These are phyloP conservation scores for Metopia argyrocephala DNA, from an alignment of 2,888 invertebrate genomes.

Conservation along the genomic window DNA sequence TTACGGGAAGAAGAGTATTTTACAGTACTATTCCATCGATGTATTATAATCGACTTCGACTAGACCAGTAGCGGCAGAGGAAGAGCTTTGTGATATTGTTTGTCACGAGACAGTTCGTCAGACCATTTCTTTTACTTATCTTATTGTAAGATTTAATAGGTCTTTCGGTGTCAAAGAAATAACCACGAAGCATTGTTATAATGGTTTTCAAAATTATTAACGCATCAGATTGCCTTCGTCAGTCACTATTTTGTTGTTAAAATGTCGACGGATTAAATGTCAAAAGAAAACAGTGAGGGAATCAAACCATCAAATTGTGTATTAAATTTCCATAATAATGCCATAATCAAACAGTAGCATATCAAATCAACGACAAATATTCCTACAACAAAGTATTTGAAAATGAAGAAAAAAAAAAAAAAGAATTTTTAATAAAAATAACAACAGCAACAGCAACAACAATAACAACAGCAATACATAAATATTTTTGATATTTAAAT, in stretches of 20 bases:
- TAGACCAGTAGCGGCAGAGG: too few species aligned
- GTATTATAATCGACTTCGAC: too few species aligned
- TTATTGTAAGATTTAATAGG: too few species aligned
- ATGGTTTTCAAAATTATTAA: background rate
- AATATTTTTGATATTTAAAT: too few species aligned
- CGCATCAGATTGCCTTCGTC: background rate
- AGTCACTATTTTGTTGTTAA: conserved; percentile 1
- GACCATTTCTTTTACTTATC: too few species aligned
- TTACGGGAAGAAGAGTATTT: too few species aligned
- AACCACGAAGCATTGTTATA: too few species aligned
- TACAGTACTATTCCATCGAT: too few species aligned
- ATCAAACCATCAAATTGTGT: conserved; percentile 51
- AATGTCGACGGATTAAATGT: background rate
- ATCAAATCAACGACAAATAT: conserved; percentile 44
- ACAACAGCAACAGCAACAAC: conserved; percentile 29
- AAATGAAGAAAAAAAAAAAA: background rate
- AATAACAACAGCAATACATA: conserved; percentile 47
- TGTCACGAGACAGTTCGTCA: too few species aligned
- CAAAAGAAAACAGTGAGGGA: conserved; percentile 21
- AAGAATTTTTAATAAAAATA: conserved; percentile 8
- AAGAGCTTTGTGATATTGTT: too few species aligned
- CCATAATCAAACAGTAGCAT: conserved; percentile 61
- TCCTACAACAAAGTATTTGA: background rate
- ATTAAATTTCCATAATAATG: conserved; percentile 61
- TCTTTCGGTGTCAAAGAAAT: too few species aligned